phyloP scores from a whole-genome alignment of 2,113 vertebrate genomes.

The Crotalus helleri region DNA sequence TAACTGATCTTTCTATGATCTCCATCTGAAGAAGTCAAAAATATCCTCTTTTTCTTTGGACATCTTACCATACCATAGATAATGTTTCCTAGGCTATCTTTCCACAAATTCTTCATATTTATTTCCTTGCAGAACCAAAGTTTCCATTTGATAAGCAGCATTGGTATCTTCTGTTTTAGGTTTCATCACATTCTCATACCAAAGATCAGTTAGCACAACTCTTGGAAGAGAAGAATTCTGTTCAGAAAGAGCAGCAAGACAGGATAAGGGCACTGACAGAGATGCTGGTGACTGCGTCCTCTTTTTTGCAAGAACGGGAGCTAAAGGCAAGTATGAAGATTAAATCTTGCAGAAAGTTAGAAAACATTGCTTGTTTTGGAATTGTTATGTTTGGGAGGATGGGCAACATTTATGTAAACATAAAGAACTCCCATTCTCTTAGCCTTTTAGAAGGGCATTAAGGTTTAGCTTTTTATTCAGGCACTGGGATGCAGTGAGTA shows the following conservation, averaged over 20 bases:
- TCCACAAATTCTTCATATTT: not conserved
- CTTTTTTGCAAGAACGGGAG: conserved; percentile 61
- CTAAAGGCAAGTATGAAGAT: conserved; percentile 70
- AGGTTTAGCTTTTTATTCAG: not conserved
- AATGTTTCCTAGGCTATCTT: not conserved
- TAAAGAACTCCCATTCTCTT: not conserved
- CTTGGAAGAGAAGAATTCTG: conserved; percentile 87
- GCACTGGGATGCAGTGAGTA: not conserved
- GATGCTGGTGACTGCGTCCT: conserved; percentile 84
- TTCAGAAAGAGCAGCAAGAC: conserved; percentile 87
- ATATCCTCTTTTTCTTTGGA: not conserved
- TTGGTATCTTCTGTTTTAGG: not conserved
- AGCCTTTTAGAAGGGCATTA: not conserved
- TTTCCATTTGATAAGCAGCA: not conserved
- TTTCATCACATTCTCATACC: conserved; percentile 84
- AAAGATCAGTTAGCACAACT: conserved; percentile 84
- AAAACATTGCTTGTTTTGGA: not conserved
- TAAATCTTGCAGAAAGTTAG: not conserved
- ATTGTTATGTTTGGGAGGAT: not conserved
- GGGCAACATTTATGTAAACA: not conserved
- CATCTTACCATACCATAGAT: not conserved
- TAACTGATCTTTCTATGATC: not conserved
- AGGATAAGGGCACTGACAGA: conserved; percentile 85
- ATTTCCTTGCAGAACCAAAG: not conserved
- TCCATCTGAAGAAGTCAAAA: not conserved